phyloP scores from a whole-genome alignment of 2,113 vertebrate species.

The Nesospiza acunhae region DNA sequence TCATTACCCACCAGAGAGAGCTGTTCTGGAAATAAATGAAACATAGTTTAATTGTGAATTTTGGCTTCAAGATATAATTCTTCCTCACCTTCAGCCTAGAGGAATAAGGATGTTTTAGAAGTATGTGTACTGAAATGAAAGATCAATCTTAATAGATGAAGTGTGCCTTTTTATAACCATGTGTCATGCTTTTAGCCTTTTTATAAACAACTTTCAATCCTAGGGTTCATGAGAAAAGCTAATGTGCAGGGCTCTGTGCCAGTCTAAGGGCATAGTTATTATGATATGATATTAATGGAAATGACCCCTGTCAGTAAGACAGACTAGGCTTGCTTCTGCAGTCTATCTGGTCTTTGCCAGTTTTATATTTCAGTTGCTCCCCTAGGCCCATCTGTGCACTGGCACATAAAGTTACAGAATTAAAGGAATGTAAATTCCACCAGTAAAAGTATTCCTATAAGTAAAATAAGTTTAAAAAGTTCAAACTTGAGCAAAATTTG shows the following conservation, averaged over 20 bases:
- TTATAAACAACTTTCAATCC: conserved; percentile 27
- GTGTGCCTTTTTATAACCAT: neutral
- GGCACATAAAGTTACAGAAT: neutral
- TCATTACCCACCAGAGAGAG: neutral
- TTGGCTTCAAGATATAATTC: neutral
- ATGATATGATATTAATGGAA: conserved; percentile 54
- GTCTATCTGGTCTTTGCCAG: neutral
- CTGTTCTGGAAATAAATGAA: neutral
- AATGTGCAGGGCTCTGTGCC: conserved; percentile 3
- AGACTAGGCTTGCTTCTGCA: conserved; percentile 33
- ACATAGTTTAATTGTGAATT: neutral
- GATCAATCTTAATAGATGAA: conserved; percentile 4
- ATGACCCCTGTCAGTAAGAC: conserved; percentile 44
- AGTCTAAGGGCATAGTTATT: conserved; percentile 11
- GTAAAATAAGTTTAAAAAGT: neutral
- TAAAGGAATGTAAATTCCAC: conserved; percentile 23
- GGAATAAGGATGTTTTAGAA: neutral
- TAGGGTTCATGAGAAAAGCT: conserved; percentile 13
- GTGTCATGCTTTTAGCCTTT: conserved; percentile 6
- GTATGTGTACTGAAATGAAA: neutral
- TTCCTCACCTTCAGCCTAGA: neutral
- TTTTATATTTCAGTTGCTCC: conserved; percentile 17
- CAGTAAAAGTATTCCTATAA: neutral
- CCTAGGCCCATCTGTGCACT: neutral
- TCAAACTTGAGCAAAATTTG: neutral